Conservation (phyloP, 2,113 vertebrate genomes). For the Miniopterus natalensis region DNA sequence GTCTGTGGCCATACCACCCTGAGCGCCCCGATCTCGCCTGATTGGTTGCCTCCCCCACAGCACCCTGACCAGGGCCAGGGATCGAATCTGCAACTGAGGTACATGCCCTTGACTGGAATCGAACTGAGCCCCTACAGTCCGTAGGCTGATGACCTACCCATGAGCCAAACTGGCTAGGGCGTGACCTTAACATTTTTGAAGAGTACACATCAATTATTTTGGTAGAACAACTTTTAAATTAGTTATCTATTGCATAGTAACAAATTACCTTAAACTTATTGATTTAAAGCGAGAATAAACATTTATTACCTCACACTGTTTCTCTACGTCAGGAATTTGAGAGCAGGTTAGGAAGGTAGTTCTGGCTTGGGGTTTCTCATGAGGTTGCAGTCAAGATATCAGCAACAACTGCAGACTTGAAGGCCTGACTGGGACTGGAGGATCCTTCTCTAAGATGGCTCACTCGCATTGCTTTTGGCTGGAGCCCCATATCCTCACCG, state of each 20-base stretch:
- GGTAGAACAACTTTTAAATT: conserved; percentile 11
- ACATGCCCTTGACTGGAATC: no score
- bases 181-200: conserved; percentile 32
- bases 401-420: not conserved
- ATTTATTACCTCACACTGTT: not conserved
- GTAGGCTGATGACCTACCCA: no score
- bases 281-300: not conserved
- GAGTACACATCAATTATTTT: not conserved
- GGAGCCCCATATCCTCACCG: not conserved
- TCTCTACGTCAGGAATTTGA: not conserved
- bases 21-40: no score
- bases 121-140: no score
- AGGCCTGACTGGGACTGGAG: not conserved
- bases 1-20: no score
- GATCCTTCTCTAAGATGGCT: not conserved
- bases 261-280: conserved; percentile 3
- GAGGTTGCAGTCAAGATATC: not conserved
- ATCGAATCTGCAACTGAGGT: no score
- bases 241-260: not conserved
- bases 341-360: not conserved
- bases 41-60: no score
- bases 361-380: not conserved
- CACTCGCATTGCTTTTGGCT: not conserved
- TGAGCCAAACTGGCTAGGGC: no score
- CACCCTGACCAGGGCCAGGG: no score